Evolutionary conservation across 2,888 invertebrate species (phyloP).

Genomic region (Bugula neritina): DNA sequence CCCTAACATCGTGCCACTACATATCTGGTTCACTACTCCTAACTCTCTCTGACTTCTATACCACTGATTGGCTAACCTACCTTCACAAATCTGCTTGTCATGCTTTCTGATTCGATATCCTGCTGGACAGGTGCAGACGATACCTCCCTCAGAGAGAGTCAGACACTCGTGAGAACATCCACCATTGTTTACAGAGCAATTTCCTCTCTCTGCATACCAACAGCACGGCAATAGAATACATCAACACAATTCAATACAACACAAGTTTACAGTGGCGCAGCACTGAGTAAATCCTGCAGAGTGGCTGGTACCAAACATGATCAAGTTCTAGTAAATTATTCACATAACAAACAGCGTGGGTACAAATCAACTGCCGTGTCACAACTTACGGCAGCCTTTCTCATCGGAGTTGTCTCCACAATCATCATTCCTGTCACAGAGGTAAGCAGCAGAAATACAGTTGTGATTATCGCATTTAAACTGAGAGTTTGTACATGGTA

Average conservation of each 20-base stretch:
- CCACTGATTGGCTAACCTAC: no score
- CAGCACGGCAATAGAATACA: not conserved
- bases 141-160: constrained; percentile 68
- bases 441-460: constrained; percentile 40
- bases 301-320: no score
- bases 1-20: no score
- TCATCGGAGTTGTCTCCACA: constrained; percentile 48
- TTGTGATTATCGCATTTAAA: constrained; percentile 28
- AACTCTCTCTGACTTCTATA: no score
- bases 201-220: not conserved
- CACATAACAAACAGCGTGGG: no score
- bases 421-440: constrained; percentile 48
- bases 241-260: no score
- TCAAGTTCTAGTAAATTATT: no score
- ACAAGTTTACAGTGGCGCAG: no score
- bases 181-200: constrained; percentile 56
- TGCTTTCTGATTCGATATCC: constrained; percentile 36
- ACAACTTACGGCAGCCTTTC: constrained; percentile 72
- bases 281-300: no score
- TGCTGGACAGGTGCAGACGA: constrained; percentile 73
- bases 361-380: no score
- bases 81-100: constrained; percentile 42
- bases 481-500: not conserved
- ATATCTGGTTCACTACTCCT: no score
- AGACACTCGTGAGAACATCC: constrained; percentile 89